Percentiles rank a stretch among this genome's conserved stretches.
Evolutionary conservation across 2,888 invertebrate species (phyloP).

Genomic region (Leptarthrus brevirostris): DNA sequence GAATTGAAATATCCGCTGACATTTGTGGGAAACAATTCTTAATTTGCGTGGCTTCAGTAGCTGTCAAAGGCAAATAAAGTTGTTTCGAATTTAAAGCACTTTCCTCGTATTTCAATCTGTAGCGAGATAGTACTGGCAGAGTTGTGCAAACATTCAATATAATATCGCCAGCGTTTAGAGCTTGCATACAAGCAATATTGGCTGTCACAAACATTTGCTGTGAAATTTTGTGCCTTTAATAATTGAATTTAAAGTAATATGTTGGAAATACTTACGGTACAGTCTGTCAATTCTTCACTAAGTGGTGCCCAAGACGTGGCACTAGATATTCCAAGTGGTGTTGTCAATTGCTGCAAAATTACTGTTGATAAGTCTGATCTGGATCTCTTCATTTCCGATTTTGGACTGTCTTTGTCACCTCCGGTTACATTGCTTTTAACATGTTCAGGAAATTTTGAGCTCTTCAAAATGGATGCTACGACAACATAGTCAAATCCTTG

Average conservation of each 20-base stretch:
- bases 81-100: constrained; percentile 72
- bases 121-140: constrained; percentile 73
- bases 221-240: constrained; percentile 55
- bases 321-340: constrained; percentile 73
- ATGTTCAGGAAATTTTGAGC: constrained; percentile 74
- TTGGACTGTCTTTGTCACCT: constrained; percentile 72
- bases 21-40: constrained; percentile 79
- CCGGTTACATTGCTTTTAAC: constrained; percentile 67
- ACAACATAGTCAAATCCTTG: constrained; percentile 81
- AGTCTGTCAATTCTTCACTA: constrained; percentile 67
- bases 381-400: constrained; percentile 70
- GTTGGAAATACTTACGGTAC: constrained; percentile 62
- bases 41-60: constrained; percentile 79
- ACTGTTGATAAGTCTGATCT: constrained; percentile 77
- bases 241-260: background rate
- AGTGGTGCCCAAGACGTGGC: constrained; percentile 67
- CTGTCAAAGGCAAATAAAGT: constrained; percentile 74
- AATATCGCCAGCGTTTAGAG: constrained; percentile 83
- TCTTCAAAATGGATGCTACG: constrained; percentile 81
- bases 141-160: constrained; percentile 84
- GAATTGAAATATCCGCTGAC: constrained; percentile 85
- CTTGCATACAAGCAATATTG: constrained; percentile 82
- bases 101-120: constrained; percentile 69
- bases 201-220: constrained; percentile 83
- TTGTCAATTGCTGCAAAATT: constrained; percentile 79